Evolutionary conservation across 1,140 invertebrate species (phyloP).

Genomic region (Lucilia sericata): DNA sequence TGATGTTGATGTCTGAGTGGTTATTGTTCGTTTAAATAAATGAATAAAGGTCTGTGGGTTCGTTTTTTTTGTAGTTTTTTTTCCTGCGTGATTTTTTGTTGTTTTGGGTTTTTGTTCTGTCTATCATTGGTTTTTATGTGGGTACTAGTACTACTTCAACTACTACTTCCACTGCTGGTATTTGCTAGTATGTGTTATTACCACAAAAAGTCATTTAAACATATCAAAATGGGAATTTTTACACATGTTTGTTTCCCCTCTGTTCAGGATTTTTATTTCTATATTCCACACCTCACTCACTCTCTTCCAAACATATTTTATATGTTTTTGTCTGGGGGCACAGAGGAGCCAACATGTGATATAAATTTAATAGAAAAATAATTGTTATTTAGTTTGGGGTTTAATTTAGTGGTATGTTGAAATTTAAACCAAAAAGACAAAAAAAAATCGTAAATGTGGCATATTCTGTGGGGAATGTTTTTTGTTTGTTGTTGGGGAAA

Average conservation of each 20-base stretch:
- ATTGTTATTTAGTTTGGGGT: not conserved
- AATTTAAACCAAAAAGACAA: not conserved
- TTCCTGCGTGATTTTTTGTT: not conserved
- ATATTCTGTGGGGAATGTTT: too few relatives aligned
- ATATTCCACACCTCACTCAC: too few relatives aligned
- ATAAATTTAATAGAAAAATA: conserved; percentile 9
- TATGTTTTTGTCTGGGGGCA: not conserved
- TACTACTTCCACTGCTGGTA: not conserved
- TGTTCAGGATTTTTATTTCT: not conserved
- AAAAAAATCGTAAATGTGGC: too few relatives aligned
- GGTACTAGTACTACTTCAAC: not conserved
- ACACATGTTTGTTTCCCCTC: not conserved
- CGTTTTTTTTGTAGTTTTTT: too few relatives aligned
- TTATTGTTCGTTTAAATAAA: not conserved
- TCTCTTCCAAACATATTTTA: not conserved
- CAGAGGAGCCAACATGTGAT: not conserved
- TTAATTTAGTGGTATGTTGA: conserved; percentile 1
- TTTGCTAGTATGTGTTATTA: not conserved
- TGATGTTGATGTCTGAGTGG: not conserved
- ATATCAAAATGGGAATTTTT: conserved; percentile 2
- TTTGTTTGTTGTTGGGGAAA: too few relatives aligned
- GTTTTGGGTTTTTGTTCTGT: not conserved
- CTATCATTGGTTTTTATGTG: conserved; percentile 6
- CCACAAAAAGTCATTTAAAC: conserved; percentile 6
- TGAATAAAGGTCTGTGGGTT: not conserved